Conservation (phyloP, 2,888 invertebrate genomes). For the Drosophila diplacantha region DNA sequence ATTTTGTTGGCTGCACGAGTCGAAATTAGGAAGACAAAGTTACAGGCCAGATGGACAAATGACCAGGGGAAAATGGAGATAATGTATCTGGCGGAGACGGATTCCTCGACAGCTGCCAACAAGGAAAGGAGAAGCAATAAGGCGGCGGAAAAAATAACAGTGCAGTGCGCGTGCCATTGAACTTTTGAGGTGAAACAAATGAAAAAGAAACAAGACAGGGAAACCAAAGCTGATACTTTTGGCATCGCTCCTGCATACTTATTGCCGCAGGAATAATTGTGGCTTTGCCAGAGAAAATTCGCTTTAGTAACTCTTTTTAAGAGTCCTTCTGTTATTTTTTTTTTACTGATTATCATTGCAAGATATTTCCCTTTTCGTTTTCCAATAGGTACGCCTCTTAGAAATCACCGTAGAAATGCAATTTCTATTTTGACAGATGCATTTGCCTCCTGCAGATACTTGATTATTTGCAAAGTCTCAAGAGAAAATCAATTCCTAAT, state of each 20-base stretch:
- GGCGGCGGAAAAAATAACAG: constrained; percentile 27
- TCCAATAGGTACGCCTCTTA: neutral
- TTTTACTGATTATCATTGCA: neutral
- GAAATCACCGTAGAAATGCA: constrained; percentile 9
- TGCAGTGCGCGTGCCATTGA: constrained; percentile 58
- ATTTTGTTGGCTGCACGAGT: constrained; percentile 40
- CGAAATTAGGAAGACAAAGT: constrained; percentile 55
- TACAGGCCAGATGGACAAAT: constrained; percentile 29
- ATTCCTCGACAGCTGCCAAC: constrained; percentile 56
- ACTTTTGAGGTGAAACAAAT: constrained; percentile 37
- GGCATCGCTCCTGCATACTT: constrained; percentile 14
- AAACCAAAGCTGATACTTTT: constrained; percentile 29
- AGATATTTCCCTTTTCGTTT: neutral
- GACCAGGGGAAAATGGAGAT: constrained; percentile 24
- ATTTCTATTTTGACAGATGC: constrained; percentile 38
- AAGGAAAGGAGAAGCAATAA: constrained; percentile 16
- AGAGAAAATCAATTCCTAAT: constrained; percentile 31
- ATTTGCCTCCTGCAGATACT: constrained; percentile 32
- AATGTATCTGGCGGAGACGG: constrained; percentile 52
- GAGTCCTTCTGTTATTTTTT: neutral
- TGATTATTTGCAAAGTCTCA: constrained; percentile 13
- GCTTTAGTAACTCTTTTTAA: neutral
- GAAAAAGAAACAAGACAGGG: neutral
- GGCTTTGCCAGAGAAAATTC: constrained; percentile 1
- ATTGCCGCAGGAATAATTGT: constrained; percentile 4